These are phyloP conservation scores for Cylindroiulus punctatus DNA, from an alignment of 2,888 invertebrate genomes.

Conservation along the genomic window DNA sequence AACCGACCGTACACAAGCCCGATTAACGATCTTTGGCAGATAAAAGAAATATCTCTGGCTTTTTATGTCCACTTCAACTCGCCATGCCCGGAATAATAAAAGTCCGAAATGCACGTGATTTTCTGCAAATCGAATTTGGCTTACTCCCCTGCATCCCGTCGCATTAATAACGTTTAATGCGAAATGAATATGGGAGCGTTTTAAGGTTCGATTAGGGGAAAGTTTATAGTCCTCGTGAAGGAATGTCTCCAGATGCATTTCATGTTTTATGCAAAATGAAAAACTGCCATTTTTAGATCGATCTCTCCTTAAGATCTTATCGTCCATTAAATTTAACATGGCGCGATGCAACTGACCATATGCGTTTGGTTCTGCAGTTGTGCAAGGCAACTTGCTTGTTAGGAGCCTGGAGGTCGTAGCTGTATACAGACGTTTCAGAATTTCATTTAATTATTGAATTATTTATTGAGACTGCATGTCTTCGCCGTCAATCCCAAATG, in stretches of 20 bases:
- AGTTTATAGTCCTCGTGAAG: constrained; percentile 10
- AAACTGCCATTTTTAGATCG: not conserved
- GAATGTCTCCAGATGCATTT: not conserved
- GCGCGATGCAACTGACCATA: not conserved
- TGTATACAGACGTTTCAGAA: not conserved
- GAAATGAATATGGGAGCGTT: constrained; percentile 10
- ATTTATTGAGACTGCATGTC: not conserved
- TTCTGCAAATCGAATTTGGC: no score
- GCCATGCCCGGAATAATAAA: no score
- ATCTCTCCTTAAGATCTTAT: not conserved
- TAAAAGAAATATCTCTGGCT: no score
- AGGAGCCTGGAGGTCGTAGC: not conserved
- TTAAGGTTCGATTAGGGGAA: not conserved
- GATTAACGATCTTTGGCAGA: no score
- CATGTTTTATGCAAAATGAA: not conserved
- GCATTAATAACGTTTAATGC: not conserved
- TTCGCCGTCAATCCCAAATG: not conserved
- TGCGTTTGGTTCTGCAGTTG: no score
- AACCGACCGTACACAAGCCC: no score
- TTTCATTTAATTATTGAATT: not conserved
- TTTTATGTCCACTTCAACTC: no score
- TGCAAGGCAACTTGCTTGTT: not conserved
- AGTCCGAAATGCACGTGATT: no score
- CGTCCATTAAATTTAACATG: not conserved
- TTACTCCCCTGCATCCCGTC: no score